phyloP scores from a whole-genome alignment of 2,888 invertebrate species.

The Drosophila histrio region DNA sequence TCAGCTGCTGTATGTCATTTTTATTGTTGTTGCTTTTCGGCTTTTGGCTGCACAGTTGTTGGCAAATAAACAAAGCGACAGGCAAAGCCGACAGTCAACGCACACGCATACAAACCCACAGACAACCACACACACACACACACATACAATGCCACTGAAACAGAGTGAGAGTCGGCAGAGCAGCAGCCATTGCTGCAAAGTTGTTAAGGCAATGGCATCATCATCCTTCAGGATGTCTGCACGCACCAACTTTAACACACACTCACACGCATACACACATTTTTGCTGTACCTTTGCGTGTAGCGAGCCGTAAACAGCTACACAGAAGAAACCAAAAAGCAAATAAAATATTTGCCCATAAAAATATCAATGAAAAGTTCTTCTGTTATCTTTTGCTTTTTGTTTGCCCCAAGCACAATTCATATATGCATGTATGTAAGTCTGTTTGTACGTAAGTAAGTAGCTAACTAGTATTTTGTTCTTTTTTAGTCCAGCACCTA shows the following conservation, averaged over 20 bases:
- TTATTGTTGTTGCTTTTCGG: conserved; percentile 32
- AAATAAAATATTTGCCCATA: conserved; percentile 58
- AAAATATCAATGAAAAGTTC: conserved; percentile 74
- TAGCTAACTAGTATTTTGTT: conserved; percentile 37
- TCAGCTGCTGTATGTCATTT: conserved; percentile 51
- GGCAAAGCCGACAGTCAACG: conserved; percentile 44
- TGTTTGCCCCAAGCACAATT: conserved; percentile 35
- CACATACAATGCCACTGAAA: background rate
- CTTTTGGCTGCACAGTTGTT: conserved; percentile 59
- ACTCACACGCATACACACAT: conserved; percentile 11
- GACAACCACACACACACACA: conserved; percentile 16
- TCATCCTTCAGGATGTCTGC: conserved; percentile 49
- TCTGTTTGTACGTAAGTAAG: conserved; percentile 8
- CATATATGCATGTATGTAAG: conserved; percentile 21
- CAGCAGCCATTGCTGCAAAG: conserved; percentile 51
- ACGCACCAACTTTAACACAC: conserved; percentile 48
- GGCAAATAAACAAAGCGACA: conserved; percentile 72
- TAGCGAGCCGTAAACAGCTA: conserved; percentile 60
- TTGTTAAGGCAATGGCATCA: conserved; percentile 76
- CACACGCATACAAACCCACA: conserved; percentile 17
- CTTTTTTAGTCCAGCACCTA: too few relatives aligned
- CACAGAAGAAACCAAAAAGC: conserved; percentile 44
- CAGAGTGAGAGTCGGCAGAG: conserved; percentile 8
- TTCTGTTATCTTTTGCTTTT: conserved; percentile 41
- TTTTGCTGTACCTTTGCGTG: conserved; percentile 46